Evolutionary conservation across 2,888 invertebrate genomes (phyloP).

Genomic region (Drosophila putrida): DNA sequence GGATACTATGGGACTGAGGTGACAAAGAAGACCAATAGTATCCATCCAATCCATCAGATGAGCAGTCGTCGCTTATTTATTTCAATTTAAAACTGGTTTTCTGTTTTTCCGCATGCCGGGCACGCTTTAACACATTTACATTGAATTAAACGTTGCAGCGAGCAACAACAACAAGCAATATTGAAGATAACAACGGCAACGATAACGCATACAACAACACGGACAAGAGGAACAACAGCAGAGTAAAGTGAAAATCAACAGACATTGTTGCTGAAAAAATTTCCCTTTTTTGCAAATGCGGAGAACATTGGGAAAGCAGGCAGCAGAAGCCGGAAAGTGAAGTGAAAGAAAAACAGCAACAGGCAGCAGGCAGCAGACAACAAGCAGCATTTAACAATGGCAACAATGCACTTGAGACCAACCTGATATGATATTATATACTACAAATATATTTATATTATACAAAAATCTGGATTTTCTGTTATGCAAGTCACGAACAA

Average conservation of each 20-base stretch:
- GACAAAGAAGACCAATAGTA: conserved; percentile 11
- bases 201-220: conserved; percentile 42
- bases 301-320: conserved; percentile 32
- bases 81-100: conserved; percentile 61
- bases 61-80: conserved; percentile 57
- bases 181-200: conserved; percentile 55
- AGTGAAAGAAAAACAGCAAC: conserved; percentile 75
- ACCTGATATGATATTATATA: conserved; percentile 58
- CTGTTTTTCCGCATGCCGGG: conserved; percentile 53
- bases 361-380: conserved; percentile 41
- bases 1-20: background rate
- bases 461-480: conserved; percentile 28
- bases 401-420: conserved; percentile 72
- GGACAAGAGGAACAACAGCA: conserved; percentile 42
- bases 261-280: conserved; percentile 68
- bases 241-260: conserved; percentile 73
- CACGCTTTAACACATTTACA: conserved; percentile 78
- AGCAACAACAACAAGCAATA: conserved; percentile 51
- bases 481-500: conserved; percentile 15
- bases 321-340: conserved; percentile 73
- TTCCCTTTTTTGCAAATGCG: conserved; percentile 49
- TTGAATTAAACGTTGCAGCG: conserved; percentile 75
- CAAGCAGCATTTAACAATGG: conserved; percentile 62
- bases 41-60: conserved; percentile 38
- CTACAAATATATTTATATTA: conserved; percentile 7